These are phyloP conservation scores for Dicyrtomina minuta DNA, from an alignment of 2,888 invertebrate species.

Conservation along the genomic window DNA sequence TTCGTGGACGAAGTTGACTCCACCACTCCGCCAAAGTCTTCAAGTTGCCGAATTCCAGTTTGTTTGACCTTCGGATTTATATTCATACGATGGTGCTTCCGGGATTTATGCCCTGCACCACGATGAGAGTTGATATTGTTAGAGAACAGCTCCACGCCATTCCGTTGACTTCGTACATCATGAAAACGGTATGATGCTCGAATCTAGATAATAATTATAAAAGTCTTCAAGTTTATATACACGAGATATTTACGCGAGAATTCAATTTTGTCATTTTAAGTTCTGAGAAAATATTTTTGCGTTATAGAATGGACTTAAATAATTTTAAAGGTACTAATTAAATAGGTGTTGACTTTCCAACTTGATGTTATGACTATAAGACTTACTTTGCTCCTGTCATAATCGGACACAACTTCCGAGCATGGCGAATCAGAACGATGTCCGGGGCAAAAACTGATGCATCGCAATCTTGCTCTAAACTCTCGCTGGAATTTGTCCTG, in stretches of 20 bases:
- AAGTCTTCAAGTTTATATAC: background rate
- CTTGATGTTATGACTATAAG: constrained; percentile 5
- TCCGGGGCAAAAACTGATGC: constrained; percentile 38
- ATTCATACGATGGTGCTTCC: background rate
- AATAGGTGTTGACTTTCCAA: background rate
- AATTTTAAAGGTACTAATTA: too few species aligned
- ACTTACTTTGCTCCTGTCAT: constrained; percentile 46
- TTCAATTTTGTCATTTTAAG: too few species aligned
- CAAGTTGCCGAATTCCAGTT: too few species aligned
- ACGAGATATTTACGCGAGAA: background rate
- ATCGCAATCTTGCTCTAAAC: constrained; percentile 68
- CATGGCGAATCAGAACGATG: constrained; percentile 39
- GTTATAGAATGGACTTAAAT: too few species aligned
- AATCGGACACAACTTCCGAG: constrained; percentile 47
- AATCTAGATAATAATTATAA: constrained; percentile 25
- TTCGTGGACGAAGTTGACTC: too few species aligned
- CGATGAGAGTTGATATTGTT: background rate
- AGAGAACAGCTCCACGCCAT: constrained; percentile 8
- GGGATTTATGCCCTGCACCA: constrained; percentile 10
- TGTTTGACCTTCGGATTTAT: too few species aligned
- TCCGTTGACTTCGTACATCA: constrained; percentile 27
- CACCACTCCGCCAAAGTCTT: too few species aligned
- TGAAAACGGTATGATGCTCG: constrained; percentile 44
- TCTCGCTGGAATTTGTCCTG: constrained; percentile 80
- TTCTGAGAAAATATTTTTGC: too few species aligned